Conservation (phyloP, 1,140 invertebrate species). For the Cryptotermes secundus region DNA sequence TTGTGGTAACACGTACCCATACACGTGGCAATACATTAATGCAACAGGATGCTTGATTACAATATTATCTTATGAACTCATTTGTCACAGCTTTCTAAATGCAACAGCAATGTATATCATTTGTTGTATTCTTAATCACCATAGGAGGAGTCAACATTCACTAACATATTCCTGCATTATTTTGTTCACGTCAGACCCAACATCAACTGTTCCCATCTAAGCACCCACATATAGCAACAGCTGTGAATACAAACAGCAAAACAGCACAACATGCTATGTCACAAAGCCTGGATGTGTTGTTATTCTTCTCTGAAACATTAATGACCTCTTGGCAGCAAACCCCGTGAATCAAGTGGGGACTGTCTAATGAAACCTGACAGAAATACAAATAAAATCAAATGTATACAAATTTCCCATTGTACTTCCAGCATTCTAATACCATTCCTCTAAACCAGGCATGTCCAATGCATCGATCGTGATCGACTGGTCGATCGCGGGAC, state of each 20-base stretch:
- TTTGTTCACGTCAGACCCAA: not conserved
- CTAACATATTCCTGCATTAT: not conserved
- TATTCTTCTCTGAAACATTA: conserved; percentile 38
- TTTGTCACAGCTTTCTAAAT: too few species aligned
- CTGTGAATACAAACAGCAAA: not conserved
- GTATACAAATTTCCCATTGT: not conserved
- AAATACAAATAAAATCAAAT: conserved; percentile 42
- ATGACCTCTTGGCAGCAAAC: conserved; percentile 49
- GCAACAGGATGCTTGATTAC: too few species aligned
- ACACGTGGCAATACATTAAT: too few species aligned
- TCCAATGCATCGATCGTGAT: too few species aligned
- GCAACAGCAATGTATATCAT: too few species aligned
- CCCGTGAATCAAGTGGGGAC: conserved; percentile 49
- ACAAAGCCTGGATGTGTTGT: not conserved
- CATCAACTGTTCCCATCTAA: not conserved
- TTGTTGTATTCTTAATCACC: too few species aligned
- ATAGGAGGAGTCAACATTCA: too few species aligned
- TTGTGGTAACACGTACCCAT: too few species aligned
- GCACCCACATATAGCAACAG: not conserved
- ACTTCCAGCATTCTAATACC: not conserved
- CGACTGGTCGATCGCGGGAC: too few species aligned
- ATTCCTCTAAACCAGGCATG: too few species aligned
- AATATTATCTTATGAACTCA: too few species aligned
- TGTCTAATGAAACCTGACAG: conserved; percentile 51
- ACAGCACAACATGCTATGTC: not conserved